A percentile compares a stretch with the other conserved stretches of the same genome.
phyloP scores from a whole-genome alignment of 92 coral and sea anemone genomes.

The Metridium senile region DNA sequence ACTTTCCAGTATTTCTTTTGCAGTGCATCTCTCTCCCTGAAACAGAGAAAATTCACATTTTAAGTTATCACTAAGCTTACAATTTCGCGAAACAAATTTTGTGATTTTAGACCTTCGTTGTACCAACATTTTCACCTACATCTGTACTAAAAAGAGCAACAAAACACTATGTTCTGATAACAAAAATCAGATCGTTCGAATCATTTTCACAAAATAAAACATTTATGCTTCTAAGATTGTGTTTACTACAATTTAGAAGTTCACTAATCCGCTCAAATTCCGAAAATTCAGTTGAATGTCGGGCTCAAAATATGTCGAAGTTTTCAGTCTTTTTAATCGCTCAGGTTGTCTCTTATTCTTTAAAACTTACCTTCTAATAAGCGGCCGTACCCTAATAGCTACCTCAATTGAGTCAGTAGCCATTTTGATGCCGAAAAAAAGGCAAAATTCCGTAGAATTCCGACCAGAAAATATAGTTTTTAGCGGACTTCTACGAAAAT shows the following conservation, averaged over 20 bases:
- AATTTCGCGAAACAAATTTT: not conserved
- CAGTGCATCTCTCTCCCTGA: constrained; percentile 71
- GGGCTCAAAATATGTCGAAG: too few species aligned
- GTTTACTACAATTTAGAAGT: too few species aligned
- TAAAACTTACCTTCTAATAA: constrained; percentile 74
- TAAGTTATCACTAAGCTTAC: not conserved
- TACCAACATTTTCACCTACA: not conserved
- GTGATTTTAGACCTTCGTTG: not conserved
- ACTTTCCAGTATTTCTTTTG: constrained; percentile 63
- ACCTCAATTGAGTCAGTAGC: constrained; percentile 75
- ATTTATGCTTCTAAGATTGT: too few species aligned
- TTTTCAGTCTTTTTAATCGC: too few species aligned
- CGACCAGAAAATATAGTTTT: not conserved
- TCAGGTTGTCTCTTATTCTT: too few species aligned
- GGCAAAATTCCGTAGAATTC: not conserved
- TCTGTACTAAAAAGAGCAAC: too few species aligned
- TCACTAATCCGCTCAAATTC: too few species aligned
- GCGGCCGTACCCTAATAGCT: constrained; percentile 82
- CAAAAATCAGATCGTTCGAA: too few species aligned
- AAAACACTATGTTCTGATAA: too few species aligned
- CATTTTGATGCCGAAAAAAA: not conserved
- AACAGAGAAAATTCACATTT: not conserved
- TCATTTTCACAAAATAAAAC: too few species aligned
- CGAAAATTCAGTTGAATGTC: too few species aligned
- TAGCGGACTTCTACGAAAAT: not conserved